Percentiles rank a stretch among this genome's conserved stretches.
Evolutionary conservation across 2,888 invertebrate species (phyloP).

Genomic region (Drosophila putrida): DNA sequence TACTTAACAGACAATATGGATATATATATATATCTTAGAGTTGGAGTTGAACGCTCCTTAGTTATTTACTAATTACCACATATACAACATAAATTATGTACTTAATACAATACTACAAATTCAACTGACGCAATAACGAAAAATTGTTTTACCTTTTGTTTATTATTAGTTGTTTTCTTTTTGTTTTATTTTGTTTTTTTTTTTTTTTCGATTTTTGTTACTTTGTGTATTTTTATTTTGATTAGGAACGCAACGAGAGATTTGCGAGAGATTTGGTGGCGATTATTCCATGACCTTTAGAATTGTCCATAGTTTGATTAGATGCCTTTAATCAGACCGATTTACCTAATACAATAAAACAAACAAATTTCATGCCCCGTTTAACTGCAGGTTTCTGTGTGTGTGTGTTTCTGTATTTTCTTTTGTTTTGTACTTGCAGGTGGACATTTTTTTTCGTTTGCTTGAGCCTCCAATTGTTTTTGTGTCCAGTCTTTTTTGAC

Average conservation of each 20-base stretch:
- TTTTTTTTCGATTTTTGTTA: background rate
- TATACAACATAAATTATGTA: slow-evolving; percentile 4
- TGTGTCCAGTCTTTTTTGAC: slow-evolving; percentile 2
- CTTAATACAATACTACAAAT: slow-evolving; percentile 10
- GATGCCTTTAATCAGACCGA: background rate
- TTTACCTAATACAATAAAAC: slow-evolving; percentile 2
- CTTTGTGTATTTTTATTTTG: background rate
- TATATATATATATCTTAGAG: background rate
- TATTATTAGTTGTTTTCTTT: background rate
- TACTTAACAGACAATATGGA: slow-evolving; percentile 11
- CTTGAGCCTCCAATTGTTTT: background rate
- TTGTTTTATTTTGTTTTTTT: background rate
- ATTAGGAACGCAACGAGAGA: slow-evolving; percentile 4
- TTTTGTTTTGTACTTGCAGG: slow-evolving; percentile 6
- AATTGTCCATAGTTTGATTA: background rate
- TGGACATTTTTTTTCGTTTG: slow-evolving; percentile 1
- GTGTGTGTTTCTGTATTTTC: background rate
- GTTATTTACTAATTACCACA: background rate
- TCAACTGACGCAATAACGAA: slow-evolving; percentile 5
- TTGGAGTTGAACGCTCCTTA: background rate
- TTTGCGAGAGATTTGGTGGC: slow-evolving; percentile 1
- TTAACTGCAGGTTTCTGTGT: background rate
- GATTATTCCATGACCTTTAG: slow-evolving; percentile 1
- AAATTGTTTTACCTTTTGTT: background rate
- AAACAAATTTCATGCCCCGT: background rate